Evolutionary conservation across 2,888 invertebrate genomes (phyloP), one percentile per base, ranked within the genome.

Genomic region (Drosophila tripunctata): DNA sequence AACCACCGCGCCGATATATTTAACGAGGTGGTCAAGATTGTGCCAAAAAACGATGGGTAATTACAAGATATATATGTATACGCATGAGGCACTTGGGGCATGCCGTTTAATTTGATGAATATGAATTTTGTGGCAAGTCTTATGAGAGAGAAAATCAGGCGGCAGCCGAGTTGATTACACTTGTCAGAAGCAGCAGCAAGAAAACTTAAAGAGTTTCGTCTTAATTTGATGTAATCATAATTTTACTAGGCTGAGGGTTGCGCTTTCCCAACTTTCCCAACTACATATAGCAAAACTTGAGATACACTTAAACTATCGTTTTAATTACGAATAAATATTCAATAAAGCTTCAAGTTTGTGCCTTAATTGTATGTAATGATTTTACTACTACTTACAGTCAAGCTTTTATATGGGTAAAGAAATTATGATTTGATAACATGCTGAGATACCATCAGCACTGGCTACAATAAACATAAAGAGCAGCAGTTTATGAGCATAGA

Each of bases 61-160:
- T 67, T 27, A 40, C 41, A 33, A 38, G 48, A 55, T n/a, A 14
- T 22, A 24, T 27, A n/a, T 3, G 19, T 35, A 51, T 12, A 35
- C 17, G 24, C 12, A 12, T 57, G 55, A 33, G 73, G 62, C 68
- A 72, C 73, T 70, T 67, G 54, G 77, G 54, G 69, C 38, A 63
- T 69, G 74, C 60, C 78, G 69, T 84, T 86, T 69, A 75, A 45
- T 35, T 69, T 86, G 75, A 81, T 81, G 81, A 80, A 80, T 81
- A 79, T 81, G 81, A 66, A 67, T 66, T 68, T 70, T 54, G 65
- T 79, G 80, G 69, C 66, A 64, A 75, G 65, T 72, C 82, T 68
- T 76, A 69, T 64, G 75, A 27, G 27, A 27, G 27, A 27, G 27
- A 30, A 63, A 57, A 51, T 43, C 58, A 62, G n/a, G 62, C 40